Conservation (phyloP, 2,113 vertebrate species). For the Ancistrus triradiatus region DNA sequence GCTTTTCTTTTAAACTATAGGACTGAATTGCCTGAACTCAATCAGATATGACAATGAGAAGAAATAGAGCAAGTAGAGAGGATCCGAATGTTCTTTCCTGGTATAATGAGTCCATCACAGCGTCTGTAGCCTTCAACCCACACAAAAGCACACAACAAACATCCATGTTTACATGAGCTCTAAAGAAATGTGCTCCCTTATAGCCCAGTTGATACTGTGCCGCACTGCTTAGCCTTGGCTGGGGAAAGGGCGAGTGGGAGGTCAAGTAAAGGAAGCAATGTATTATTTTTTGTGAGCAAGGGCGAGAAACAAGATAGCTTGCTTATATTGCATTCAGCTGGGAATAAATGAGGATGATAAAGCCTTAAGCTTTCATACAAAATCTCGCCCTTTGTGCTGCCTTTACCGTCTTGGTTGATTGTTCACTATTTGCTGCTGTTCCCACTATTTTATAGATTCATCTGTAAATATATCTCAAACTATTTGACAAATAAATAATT, state of each 20-base stretch:
- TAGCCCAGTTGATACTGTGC: background rate
- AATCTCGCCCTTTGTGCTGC: no score
- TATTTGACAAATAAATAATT: no score
- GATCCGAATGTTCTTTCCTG: conserved; percentile 6
- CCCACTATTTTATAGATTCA: no score
- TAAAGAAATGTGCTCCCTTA: conserved; percentile 1
- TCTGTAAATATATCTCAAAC: no score
- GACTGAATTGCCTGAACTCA: conserved; percentile 58
- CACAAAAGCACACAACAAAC: background rate
- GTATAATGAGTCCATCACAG: conserved; percentile 13
- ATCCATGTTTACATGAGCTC: background rate
- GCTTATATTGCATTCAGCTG: conserved; percentile 17
- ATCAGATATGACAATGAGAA: conserved; percentile 58
- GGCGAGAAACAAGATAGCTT: conserved; percentile 19
- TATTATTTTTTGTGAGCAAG: conserved; percentile 2
- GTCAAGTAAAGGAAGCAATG: conserved; percentile 12
- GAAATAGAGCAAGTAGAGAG: conserved; percentile 33
- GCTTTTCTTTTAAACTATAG: conserved; percentile 53
- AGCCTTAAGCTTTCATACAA: no score
- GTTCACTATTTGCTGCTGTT: no score
- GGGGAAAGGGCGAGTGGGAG: conserved; percentile 16
- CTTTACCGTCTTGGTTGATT: no score
- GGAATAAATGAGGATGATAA: conserved; percentile 5
- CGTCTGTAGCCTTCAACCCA: background rate
- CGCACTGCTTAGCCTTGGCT: conserved; percentile 1